These are phyloP conservation scores for Ammodytes dubius DNA, from an alignment of 2,113 vertebrate genomes.

Conservation along the genomic window DNA sequence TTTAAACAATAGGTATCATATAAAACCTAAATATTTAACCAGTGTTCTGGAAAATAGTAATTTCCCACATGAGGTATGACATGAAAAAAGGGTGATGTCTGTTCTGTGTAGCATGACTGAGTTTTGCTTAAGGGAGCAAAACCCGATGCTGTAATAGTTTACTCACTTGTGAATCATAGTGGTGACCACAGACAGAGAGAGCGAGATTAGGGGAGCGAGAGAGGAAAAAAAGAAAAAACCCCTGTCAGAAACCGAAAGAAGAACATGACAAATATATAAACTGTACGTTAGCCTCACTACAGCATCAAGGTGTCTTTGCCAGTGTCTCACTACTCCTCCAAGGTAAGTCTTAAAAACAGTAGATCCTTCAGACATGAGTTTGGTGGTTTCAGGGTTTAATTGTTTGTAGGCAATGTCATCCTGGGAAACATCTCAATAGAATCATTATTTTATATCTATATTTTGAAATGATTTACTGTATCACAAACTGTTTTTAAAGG, in stretches of 20 bases:
- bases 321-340: constrained; percentile 42
- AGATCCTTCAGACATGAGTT: background rate
- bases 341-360: constrained; percentile 62
- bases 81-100: background rate
- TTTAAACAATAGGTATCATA: background rate
- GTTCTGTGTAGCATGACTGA: background rate
- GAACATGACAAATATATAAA: constrained; percentile 54
- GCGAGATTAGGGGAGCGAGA: background rate
- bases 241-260: constrained; percentile 71
- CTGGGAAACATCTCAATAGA: background rate
- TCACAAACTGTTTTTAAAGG: background rate
- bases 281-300: background rate
- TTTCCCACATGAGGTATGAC: background rate
- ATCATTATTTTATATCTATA: background rate
- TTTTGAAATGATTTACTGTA: background rate
- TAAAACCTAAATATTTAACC: background rate
- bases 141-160: too few species aligned
- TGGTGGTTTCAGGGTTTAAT: background rate
- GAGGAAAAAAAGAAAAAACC: constrained; percentile 45
- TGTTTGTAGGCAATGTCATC: background rate
- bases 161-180: constrained; percentile 31
- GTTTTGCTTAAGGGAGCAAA: background rate
- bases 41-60: background rate
- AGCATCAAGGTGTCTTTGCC: constrained; percentile 27
- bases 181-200: constrained; percentile 26